Evolutionary conservation across 2,888 invertebrate genomes (phyloP), one percentile per base, ranked within the genome.

Genomic region (Plagodis dolabraria): DNA sequence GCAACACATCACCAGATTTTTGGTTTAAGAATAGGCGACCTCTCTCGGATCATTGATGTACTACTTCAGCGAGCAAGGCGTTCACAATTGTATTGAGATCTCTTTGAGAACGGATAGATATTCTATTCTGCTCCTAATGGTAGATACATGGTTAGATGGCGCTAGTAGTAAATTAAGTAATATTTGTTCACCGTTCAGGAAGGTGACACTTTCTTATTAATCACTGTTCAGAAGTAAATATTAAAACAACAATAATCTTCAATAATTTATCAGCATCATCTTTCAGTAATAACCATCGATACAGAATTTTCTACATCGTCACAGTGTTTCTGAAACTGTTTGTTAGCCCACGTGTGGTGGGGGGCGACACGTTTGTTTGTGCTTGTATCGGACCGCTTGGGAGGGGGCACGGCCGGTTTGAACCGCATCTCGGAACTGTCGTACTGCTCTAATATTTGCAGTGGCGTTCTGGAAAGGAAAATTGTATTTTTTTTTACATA

Each of bases 341-440:
- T 70, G 66, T 92, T 93, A 0, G 82, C 76, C 90, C 94, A 94
- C 46, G 71, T 64, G 71, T 91, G 87, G 8, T 72, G 69, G 7
- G 60, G 5, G 22, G 43, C 6, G 43, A 42, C 43, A 0, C 47
- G 35, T 5, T 11, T 44, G 33, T 11, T 40, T n/a, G 33, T 4
- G 51, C 5, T 64, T n/a, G 36, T 36, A 33, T 10, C 5, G 40
- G 7, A 47, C 9, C 7, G 47, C 6, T 12, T 34, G 36, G 95
- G 95, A 45, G 95, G 86, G n/a, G 95, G 94, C 22, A 97, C 93
- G 0, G 95, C 78, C 0, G 97, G 97, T 79, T 95, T 95, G 79
- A 97, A 97, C 5, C 94, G 91, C 94, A 97, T 95, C 74, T 94
- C 88, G 0, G 94, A 94, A 56, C 96, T 95, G 81, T 96, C 95